Base-by-base conservation (phyloP, 2,888 invertebrate genomes). In the Tachina fera region DNA sequence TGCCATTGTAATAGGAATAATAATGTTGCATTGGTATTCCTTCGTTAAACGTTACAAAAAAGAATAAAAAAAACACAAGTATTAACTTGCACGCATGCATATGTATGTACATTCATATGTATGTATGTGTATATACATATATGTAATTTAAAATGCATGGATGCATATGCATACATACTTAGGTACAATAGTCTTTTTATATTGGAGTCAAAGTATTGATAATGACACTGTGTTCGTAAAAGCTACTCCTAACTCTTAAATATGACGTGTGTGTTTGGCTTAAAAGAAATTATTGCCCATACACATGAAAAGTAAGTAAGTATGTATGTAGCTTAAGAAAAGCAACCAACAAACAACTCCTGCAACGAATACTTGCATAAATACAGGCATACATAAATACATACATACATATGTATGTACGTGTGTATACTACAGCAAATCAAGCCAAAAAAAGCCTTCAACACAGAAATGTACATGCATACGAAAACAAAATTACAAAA, bases 181-280 rank as follows among this genome's bases (percentile, higher is more conserved):
- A n/a, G n/a, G n/a, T n/a, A n/a, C n/a, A n/a, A n/a, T n/a, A n/a
- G 2, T 4, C 6, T 31, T 31, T 31, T 31, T 70, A 39, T 51
- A 49, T 53, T 60, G 53, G 72, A 67, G 41, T 68, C 11, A 39
- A 71, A 65, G 67, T 60, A 3, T 83, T 51, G 53, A 51, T 67
- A 78, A 74, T 78, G 72, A 60, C 77, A 67, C 41, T 83, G 53
- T 72, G 65, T 39, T 53, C 53, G 51, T 83, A 41, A 83, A 68
- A 61, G 19, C 41, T 51, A 61, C 61, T 47, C 22, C 56, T 56
- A 71, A 31, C 49, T 43, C 19, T 61, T 63, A 51, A 49, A 1
- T 31, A 47, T 22, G 45, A 47, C 56, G 45, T 71, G 61, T 79
- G 56, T 56, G 49, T 79, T 16, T 61, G 53, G 9, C 13, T 63